These are phyloP conservation scores for Furcifer pardalis DNA, from an alignment of 2,797 vertebrate species.

Conservation along the genomic window DNA sequence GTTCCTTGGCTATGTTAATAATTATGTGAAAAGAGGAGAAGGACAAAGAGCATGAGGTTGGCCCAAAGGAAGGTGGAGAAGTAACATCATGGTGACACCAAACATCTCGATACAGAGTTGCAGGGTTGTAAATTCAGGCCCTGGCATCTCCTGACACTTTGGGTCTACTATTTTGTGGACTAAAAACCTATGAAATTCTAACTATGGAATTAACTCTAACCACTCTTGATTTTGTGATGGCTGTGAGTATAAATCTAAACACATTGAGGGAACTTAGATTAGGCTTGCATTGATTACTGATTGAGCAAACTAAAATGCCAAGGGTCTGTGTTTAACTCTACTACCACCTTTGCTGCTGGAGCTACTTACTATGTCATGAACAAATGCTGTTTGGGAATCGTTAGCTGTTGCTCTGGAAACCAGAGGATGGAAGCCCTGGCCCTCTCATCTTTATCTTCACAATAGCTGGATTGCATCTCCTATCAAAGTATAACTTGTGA, in stretches of 20 bases:
- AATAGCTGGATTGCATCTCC: not conserved
- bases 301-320: not conserved
- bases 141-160: not conserved
- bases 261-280: not conserved
- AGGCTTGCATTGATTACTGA: not conserved
- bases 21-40: too few species aligned
- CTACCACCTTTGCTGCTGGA: not conserved
- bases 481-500: not conserved
- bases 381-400: not conserved
- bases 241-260: not conserved
- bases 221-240: not conserved
- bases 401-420: not conserved
- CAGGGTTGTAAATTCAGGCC: not conserved
- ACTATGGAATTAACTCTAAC: not conserved
- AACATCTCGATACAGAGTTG: too few species aligned
- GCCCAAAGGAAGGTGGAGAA: too few species aligned
- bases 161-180: not conserved
- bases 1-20: too few species aligned
- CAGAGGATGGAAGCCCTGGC: not conserved
- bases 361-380: not conserved
- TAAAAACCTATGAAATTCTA: not conserved
- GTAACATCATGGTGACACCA: too few species aligned
- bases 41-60: too few species aligned
- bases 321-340: not conserved
- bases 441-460: not conserved